These are phyloP conservation scores for Saturnia japonica DNA, from an alignment of 2,888 invertebrate genomes.

Conservation along the genomic window DNA sequence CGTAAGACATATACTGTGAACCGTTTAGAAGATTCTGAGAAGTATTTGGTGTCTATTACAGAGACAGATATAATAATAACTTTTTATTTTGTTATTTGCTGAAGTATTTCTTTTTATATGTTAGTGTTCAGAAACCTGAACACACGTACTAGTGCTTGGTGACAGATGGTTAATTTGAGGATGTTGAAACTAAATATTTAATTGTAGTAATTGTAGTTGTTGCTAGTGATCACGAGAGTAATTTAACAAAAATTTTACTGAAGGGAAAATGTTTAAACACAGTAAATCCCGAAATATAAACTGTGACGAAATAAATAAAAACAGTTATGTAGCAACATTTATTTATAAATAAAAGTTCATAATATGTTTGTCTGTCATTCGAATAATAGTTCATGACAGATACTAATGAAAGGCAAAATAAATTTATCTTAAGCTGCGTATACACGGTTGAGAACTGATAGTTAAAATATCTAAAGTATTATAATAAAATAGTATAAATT, in stretches of 20 bases:
- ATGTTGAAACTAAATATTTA: too few relatives aligned
- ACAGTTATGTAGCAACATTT: neutral
- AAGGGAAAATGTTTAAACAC: too few relatives aligned
- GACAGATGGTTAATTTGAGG: too few relatives aligned
- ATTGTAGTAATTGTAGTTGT: too few relatives aligned
- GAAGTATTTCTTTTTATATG: too few relatives aligned
- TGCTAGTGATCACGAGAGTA: too few relatives aligned
- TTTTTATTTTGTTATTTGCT: neutral
- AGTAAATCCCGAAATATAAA: too few relatives aligned
- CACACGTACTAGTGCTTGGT: too few relatives aligned
- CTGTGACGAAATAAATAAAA: too few relatives aligned
- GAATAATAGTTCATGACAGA: constrained; percentile 37
- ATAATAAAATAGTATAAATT: too few relatives aligned
- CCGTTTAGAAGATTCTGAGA: neutral
- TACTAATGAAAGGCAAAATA: constrained; percentile 39
- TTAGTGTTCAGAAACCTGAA: too few relatives aligned
- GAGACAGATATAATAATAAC: neutral
- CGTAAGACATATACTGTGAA: neutral
- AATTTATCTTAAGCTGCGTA: constrained; percentile 12
- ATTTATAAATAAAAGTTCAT: constrained; percentile 25
- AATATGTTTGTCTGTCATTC: constrained; percentile 32
- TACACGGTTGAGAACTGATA: neutral
- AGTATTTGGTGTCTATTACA: neutral
- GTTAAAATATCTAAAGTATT: neutral
- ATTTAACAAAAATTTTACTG: too few relatives aligned